Evolutionary conservation across 2,113 vertebrate species (phyloP).

Genomic region (Aspiorhynchus laticeps): DNA sequence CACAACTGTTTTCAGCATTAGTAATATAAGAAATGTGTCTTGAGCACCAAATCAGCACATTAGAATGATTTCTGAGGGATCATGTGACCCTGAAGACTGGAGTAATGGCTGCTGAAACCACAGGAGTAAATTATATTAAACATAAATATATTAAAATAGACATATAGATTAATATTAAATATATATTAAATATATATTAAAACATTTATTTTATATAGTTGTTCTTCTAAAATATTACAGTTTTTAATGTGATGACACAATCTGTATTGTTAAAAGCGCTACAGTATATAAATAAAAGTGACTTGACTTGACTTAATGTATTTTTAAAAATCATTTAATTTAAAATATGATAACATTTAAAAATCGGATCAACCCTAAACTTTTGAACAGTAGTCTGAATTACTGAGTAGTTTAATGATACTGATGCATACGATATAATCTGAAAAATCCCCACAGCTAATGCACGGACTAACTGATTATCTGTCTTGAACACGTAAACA

Average conservation of each 20-base stretch:
- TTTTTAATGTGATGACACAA: too few relatives aligned
- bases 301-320: too few relatives aligned
- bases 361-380: background rate
- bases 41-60: background rate
- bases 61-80: background rate
- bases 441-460: background rate
- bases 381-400: background rate
- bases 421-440: background rate
- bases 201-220: too few relatives aligned
- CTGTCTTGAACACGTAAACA: background rate
- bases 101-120: background rate
- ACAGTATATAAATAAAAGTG: too few relatives aligned
- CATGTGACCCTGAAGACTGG: background rate
- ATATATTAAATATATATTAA: too few relatives aligned
- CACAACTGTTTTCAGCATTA: background rate
- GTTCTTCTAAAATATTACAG: background rate
- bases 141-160: background rate
- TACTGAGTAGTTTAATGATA: too few relatives aligned
- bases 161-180: too few relatives aligned
- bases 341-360: background rate
- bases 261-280: too few relatives aligned
- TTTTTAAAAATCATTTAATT: too few relatives aligned
- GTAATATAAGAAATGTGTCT: background rate
- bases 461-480: background rate
- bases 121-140: background rate